Base-by-base conservation (phyloP, 2,797 vertebrate genomes). In the Caiman crocodilus region DNA sequence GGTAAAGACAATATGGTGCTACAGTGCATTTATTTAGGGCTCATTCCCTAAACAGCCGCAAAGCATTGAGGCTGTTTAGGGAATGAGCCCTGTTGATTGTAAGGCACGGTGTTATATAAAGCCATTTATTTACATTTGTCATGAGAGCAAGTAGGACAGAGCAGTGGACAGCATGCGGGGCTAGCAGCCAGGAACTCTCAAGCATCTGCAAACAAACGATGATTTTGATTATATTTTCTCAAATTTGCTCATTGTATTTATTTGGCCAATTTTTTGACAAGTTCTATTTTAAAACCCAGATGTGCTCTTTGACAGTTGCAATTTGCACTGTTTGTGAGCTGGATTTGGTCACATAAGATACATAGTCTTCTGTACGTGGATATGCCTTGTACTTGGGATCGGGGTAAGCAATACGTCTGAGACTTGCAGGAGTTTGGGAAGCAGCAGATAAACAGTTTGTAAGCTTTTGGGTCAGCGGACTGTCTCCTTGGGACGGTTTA, bases 51-150 rank as follows among this genome's bases (percentile, higher is more conserved):
- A n/a, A n/a, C n/a, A n/a, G n/a, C 91, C 2, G 2, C 81, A 90
- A 63, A 65, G 32, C 14, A 32, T 56, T 1, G 4, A 88, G 77
- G 17, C 28, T 26, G 16, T 9, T 16, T 21, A 20, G 42, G 79
- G 81, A 86, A 84, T 42, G 57, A 55, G 60, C 42, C 15, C 23
- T 65, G 80, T 82, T 60, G 69, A 65, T 79, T 89, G 91, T 89
- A 67, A 90, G 92, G 28, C 61, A 35, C 61, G 67, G 2, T 95
- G 87, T 90, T 95, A 88, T 88, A 76, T 88, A 50, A 63, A 91
- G 35, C 69, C 55, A 20, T 86, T 90, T 84, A 32, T 42, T 89
- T 76, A 69, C 80, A 59, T 93, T 90, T 93, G 78, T 89, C 21
- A 17, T 56, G 88, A 55, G 69, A 83, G 84, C 84, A 74, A 18